Evolutionary conservation across 2,888 invertebrate genomes (phyloP).

Genomic region (Mycalesis mineus): DNA sequence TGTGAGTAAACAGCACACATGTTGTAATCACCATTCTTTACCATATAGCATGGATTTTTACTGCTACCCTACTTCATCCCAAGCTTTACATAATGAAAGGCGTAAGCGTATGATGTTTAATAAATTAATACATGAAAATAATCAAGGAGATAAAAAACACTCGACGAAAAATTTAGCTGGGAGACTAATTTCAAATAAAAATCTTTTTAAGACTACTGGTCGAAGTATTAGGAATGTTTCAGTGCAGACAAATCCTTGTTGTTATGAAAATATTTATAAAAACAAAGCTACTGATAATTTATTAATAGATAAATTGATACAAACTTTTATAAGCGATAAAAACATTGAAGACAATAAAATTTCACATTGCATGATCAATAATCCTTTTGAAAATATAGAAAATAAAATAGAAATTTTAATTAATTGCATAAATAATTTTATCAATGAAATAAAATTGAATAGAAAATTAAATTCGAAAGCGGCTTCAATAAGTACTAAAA

Average conservation of each 20-base stretch:
- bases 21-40: not conserved
- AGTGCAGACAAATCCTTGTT: slow-evolving; percentile 22
- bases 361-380: slow-evolving; percentile 29
- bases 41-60: slow-evolving; percentile 31
- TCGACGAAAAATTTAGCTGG: not conserved
- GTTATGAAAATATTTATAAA: not conserved
- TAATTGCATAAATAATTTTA: slow-evolving; percentile 46
- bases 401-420: slow-evolving; percentile 50
- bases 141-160: not conserved
- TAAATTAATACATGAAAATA: not conserved
- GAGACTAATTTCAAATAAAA: not conserved
- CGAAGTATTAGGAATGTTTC: slow-evolving; percentile 16
- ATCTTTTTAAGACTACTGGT: not conserved
- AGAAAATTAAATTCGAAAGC: slow-evolving; percentile 26
- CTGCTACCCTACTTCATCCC: slow-evolving; percentile 48
- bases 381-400: slow-evolving; percentile 45
- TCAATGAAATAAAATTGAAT: slow-evolving; percentile 42
- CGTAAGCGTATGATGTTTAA: slow-evolving; percentile 8
- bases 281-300: slow-evolving; percentile 15
- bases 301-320: not conserved
- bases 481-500: slow-evolving; percentile 27
- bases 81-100: slow-evolving; percentile 34
- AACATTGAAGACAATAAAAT: slow-evolving; percentile 9
- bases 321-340: not conserved
- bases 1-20: not conserved